Conservation (phyloP, 2,888 invertebrate genomes). For the Temnothorax unifasciatus region DNA sequence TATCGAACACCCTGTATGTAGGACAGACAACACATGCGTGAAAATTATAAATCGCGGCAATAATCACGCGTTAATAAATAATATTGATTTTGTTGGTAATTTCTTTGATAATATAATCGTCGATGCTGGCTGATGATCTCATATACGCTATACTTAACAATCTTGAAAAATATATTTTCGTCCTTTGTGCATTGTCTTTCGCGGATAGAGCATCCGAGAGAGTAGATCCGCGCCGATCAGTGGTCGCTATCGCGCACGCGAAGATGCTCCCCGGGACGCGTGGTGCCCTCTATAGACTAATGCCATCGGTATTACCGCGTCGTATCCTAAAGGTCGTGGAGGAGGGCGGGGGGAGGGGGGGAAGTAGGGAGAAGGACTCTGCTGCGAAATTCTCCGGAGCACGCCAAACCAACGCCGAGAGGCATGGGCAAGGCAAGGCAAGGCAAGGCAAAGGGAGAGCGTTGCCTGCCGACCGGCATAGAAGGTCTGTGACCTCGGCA, state of each 20-base stretch:
- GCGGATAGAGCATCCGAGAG: neutral
- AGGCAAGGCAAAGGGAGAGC: constrained; percentile 76
- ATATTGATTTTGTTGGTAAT: neutral
- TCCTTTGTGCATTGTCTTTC: neutral
- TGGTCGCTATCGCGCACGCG: constrained; percentile 49
- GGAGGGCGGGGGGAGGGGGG: constrained; percentile 3
- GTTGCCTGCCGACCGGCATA: constrained; percentile 82
- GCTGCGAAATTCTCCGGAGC: constrained; percentile 59
- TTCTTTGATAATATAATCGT: neutral
- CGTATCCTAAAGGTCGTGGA: constrained; percentile 57
- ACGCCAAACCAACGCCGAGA: constrained; percentile 58
- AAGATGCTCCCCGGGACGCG: constrained; percentile 60
- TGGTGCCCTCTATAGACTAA: constrained; percentile 51
- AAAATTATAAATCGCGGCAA: neutral
- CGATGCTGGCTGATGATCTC: neutral
- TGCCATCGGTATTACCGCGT: constrained; percentile 55
- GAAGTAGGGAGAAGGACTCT: constrained; percentile 61
- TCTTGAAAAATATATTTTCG: neutral
- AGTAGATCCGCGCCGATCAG: constrained; percentile 32
- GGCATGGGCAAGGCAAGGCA: constrained; percentile 68
- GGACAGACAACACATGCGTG: neutral
- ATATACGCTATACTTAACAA: no score
- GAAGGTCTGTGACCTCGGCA: constrained; percentile 85
- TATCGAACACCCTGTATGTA: neutral
- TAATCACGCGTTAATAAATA: neutral